Evolutionary conservation across 2,888 invertebrate genomes (phyloP), one percentile per base, ranked within the genome.

Genomic region (Cataglyphis rosenhaueri): DNA sequence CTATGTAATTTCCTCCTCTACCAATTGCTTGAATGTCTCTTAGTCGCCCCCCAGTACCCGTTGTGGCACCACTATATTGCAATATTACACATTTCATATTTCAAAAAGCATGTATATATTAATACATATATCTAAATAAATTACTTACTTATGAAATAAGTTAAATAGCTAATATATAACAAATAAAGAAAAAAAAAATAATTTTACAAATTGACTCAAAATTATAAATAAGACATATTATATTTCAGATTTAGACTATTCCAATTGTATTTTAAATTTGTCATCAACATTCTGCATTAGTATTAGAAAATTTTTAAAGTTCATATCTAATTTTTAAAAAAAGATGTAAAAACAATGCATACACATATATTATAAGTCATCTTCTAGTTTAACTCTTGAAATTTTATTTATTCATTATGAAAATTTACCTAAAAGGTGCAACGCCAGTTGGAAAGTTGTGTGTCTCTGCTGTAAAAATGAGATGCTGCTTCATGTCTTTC

Each of bases 381-480:
- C 15, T 8, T 44, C 25, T 25, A 21, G 25, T 44, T 29, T 29
- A 15, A 48, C 52, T 52, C 44, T 48, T 48, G 52, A 52, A 52
- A 52, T 38, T 62, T 44, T 41, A 15, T 10, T 48, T 12, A 70
- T 35, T 75, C 18, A 57, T 52, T 41, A 38, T 32, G 29, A 78
- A n/a, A 59, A 65, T 64, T 86, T 92, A 95, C 95, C 95, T 95
- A 91, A 99, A 99, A 0, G 99, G 99, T 0, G 99, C 98, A 12
- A 99, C 99, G 0, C 99, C 98, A 0, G 99, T 99, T 0, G 99
- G 99, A 96, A 99, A 99, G 94, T 99, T 99, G 95, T 99, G 99
- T 0, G 99, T 99, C 95, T 99, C 99, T 0, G 99, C 99, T 0
- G 99, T 99, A 93, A 99, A 99, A 92, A 99, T 98, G 57, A 99